A percentile compares a stretch with the other conserved stretches of the same genome.
Evolutionary conservation across 2,888 invertebrate species (phyloP).

Genomic region (Tolmerus cingulatus): DNA sequence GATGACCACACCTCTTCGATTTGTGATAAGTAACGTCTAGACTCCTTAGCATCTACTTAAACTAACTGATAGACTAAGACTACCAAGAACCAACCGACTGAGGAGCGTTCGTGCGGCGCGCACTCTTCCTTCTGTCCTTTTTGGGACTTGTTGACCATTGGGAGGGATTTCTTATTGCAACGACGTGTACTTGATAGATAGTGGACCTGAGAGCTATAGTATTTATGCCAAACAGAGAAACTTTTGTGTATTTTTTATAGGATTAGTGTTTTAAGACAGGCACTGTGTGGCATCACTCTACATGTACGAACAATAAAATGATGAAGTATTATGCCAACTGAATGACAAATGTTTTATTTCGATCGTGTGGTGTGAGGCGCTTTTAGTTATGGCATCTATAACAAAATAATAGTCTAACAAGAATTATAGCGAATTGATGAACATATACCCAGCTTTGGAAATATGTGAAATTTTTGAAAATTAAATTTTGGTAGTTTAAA

Average conservation of each 20-base stretch:
- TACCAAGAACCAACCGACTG: neutral
- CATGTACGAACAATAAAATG: neutral
- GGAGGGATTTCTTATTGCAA: neutral
- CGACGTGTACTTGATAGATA: neutral
- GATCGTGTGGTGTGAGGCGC: neutral
- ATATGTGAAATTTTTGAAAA: too few relatives aligned
- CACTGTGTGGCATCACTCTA: neutral
- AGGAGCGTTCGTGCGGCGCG: neutral
- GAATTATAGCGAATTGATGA: too few relatives aligned
- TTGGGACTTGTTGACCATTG: neutral
- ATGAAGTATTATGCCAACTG: neutral
- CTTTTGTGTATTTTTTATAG: neutral
- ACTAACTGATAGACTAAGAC: neutral
- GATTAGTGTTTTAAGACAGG: neutral
- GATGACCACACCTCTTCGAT: neutral
- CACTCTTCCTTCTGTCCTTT: conserved; percentile 3
- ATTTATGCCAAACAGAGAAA: neutral
- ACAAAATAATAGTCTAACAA: too few relatives aligned
- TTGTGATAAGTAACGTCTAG: conserved; percentile 39
- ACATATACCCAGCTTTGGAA: too few relatives aligned
- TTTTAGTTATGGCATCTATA: neutral
- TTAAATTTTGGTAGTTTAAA: too few relatives aligned
- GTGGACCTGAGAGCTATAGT: neutral
- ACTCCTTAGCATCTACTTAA: neutral
- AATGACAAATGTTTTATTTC: neutral